Percentiles rank a stretch among this genome's conserved stretches.
Evolutionary conservation across 2,797 vertebrate species (phyloP).

Genomic region (Microcaecilia unicolor): DNA sequence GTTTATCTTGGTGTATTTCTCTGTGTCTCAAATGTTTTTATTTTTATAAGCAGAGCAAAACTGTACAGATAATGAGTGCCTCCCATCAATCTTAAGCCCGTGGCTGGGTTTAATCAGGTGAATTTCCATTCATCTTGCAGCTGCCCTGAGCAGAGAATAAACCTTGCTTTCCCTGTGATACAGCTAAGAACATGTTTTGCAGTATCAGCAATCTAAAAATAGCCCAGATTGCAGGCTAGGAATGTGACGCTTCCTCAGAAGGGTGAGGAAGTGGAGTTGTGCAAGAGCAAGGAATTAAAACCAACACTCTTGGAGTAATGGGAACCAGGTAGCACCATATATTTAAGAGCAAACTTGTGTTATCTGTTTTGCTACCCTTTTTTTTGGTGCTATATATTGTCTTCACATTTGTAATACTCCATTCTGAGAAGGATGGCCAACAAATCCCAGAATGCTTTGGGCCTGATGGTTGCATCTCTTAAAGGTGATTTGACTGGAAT

Average conservation of each 20-base stretch:
- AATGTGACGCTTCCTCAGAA: not conserved
- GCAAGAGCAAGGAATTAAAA: not conserved
- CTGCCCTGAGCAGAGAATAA: not conserved
- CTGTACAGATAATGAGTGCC: no score
- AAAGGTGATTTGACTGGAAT: no score
- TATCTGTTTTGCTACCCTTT: no score
- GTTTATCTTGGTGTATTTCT: not conserved
- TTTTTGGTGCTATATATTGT: no score
- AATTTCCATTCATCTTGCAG: not conserved
- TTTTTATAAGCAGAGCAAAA: no score
- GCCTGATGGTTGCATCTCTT: no score
- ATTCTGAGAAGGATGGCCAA: no score
- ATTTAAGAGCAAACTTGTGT: not conserved
- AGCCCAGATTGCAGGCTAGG: not conserved
- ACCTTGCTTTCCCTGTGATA: not conserved
- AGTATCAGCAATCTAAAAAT: constrained; percentile 15
- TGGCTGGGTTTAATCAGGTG: not conserved
- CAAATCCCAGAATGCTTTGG: no score
- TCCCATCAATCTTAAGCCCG: not conserved
- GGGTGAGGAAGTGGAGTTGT: not conserved
- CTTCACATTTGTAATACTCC: no score
- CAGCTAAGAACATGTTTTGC: not conserved
- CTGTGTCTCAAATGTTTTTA: not conserved
- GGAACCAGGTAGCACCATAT: not conserved
- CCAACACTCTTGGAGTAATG: not conserved